Base-by-base conservation (phyloP, 2,113 vertebrate genomes). In the Hydrolagus affinis region DNA sequence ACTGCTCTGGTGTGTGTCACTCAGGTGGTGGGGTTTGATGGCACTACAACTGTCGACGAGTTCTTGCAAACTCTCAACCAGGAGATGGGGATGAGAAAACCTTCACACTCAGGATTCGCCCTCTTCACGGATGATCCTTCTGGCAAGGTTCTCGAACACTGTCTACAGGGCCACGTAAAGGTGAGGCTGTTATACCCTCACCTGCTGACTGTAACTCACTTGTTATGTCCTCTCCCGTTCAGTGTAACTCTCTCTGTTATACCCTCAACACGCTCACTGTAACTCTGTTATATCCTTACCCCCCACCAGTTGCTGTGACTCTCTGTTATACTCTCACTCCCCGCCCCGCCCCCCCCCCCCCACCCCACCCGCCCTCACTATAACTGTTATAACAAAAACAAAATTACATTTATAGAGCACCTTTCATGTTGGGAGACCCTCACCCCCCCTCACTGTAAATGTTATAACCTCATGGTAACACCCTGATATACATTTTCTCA, bases 21-120 rank as follows among this genome's bases (percentile, higher is more conserved):
- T 11, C 71, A 97, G 96, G 96, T 97, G 85, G 94, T 97, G 86
- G 96, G 96, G 44, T 97, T 97, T 69, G 95, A 97, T 88, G 96
- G 96, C 7, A 96, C 95, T 66, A 95, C 96, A 68, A 96, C 94
- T 0, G 95, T 96, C 59, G 93, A 95, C 57, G 96, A 97, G 90
- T 95, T 97, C 88, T 92, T 96, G 77, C 90, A 92, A 86, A 94
- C 87, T 0, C 90, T 97, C 86, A 96, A 95, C 90, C 95, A 95
- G 89, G 94, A 94, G 88, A 94, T 94, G 11, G 90, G 91, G 85
- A 94, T 95, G 93, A 95, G 93, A 88, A 94, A 90, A 71, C 93
- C 95, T 11, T 93, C 92, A 86, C 90, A 94, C 73, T 94, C 91
- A 0, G 95, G 96, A 11, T 96, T 97, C 66, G 90, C 92, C 15